Percentiles rank a stretch among this genome's conserved stretches.
These are phyloP conservation scores for Cottoperca gobio DNA, from an alignment of 2,797 vertebrate genomes.

Conservation along the genomic window DNA sequence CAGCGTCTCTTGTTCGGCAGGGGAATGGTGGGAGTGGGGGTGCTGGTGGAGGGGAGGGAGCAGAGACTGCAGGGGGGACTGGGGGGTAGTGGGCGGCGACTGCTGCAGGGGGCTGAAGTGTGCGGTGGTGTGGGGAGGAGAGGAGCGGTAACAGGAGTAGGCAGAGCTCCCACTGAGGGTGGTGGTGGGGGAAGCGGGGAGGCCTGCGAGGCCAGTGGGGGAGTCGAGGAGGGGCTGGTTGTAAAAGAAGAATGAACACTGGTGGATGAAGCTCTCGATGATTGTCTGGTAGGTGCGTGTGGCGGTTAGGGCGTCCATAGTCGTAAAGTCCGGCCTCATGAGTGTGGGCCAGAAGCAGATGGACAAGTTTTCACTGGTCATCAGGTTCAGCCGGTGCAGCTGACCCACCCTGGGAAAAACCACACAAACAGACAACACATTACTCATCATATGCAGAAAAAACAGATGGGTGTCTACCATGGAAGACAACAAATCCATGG, in stretches of 20 bases:
- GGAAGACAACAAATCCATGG: slow-evolving; percentile 12
- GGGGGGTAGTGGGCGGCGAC: slow-evolving; percentile 90
- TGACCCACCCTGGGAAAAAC: slow-evolving; percentile 89
- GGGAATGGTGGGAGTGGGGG: slow-evolving; percentile 84
- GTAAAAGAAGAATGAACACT: slow-evolving; percentile 97
- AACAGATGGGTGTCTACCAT: slow-evolving; percentile 19
- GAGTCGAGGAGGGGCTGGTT: slow-evolving; percentile 90
- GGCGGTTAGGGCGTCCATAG: slow-evolving; percentile 97
- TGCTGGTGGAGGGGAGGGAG: slow-evolving; percentile 87
- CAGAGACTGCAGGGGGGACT: slow-evolving; percentile 89
- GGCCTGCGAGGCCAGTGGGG: slow-evolving; percentile 84
- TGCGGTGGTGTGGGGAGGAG: slow-evolving; percentile 77
- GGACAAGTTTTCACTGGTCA: slow-evolving; percentile 98
- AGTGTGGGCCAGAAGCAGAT: slow-evolving; percentile 99
- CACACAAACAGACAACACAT: slow-evolving; percentile 14
- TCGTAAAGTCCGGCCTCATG: slow-evolving; percentile 96
- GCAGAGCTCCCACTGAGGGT: slow-evolving; percentile 77
- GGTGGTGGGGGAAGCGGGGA: slow-evolving; percentile 87
- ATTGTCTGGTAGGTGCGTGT: slow-evolving; percentile 98
- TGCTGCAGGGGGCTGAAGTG: slow-evolving; percentile 88
- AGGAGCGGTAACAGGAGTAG: slow-evolving; percentile 84
- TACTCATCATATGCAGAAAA: slow-evolving; percentile 3
- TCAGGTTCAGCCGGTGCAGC: slow-evolving; percentile 92
- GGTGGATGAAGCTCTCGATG: slow-evolving; percentile 98
- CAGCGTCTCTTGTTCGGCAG: slow-evolving; percentile 92